Evolutionary conservation across 2,888 invertebrate genomes (phyloP), one percentile per base, ranked within the genome.

Genomic region (Carpatolechia fugitivella): DNA sequence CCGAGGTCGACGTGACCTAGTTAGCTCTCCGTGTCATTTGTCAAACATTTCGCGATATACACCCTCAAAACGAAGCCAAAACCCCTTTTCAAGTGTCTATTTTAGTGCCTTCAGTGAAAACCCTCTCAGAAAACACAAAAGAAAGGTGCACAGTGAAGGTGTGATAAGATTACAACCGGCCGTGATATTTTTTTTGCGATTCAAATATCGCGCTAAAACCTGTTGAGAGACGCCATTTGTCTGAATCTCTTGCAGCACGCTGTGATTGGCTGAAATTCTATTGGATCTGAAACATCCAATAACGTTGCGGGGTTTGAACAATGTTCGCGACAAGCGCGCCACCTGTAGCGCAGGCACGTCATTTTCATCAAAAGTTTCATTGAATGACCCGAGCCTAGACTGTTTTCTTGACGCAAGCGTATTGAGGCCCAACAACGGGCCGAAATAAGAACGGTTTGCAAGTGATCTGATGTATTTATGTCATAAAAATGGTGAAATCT

Each of bases 401-500:
- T 82, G 80, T 80, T 81, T 78, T 79, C 71, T 81, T 83, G 76
- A 86, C 90, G 90, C 89, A 88, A 69, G 90, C 89, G 89, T 80
- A 83, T 77, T 87, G 85, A 84, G 88, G 88, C 87, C 90, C 90
- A 83, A 87, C 84, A 83, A 85, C 89, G 90, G 90, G 90, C 89
- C 88, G 88, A 84, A 86, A 77, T 85, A 84, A 80, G 81, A 80
- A 82, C 82, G 82, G 78, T 78, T 87, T 77, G 72, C 74, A 88
- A 90, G 85, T 86, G 84, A 87, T 86, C 91, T 92, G 92, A 93
- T 93, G 93, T 92, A 93, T 93, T 92, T 92, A 94, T 93, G 93
- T 93, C 92, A 92, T 93, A 93, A 95, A 94, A 94, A 95, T 95
- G 95, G 93, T 94, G 94, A 93, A 93, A 93, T 93, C 92, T 92